These are phyloP conservation scores for Pandemis cinnamomeana DNA, from an alignment of 2,888 invertebrate species.

Conservation along the genomic window DNA sequence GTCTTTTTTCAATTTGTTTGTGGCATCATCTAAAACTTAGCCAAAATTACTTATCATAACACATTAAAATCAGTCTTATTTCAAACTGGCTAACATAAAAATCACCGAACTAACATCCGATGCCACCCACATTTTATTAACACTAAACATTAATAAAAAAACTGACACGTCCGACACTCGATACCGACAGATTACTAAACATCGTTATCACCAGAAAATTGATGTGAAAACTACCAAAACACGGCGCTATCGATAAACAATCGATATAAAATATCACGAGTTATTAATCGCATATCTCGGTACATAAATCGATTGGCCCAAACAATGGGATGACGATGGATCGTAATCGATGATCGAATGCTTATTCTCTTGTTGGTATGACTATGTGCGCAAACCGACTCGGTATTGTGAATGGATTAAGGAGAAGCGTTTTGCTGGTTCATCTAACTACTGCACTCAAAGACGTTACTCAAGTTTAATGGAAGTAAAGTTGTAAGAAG, in stretches of 20 bases:
- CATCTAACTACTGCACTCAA: neutral
- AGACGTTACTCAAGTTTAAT: neutral
- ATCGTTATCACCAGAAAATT: slow-evolving; percentile 33
- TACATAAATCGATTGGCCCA: slow-evolving; percentile 54
- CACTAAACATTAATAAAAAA: slow-evolving; percentile 14
- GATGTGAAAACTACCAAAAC: slow-evolving; percentile 40
- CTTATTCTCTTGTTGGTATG: slow-evolving; percentile 26
- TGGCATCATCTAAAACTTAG: neutral
- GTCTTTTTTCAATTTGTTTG: neutral
- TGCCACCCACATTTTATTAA: slow-evolving; percentile 2
- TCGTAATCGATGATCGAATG: slow-evolving; percentile 51
- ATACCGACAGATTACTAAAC: slow-evolving; percentile 36
- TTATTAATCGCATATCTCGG: slow-evolving; percentile 48
- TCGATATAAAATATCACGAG: slow-evolving; percentile 44
- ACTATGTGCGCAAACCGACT: slow-evolving; percentile 46
- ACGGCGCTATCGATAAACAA: slow-evolving; percentile 38
- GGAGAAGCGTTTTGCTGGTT: slow-evolving; percentile 34
- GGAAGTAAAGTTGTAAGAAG: neutral
- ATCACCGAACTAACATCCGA: neutral
- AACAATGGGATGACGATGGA: slow-evolving; percentile 57
- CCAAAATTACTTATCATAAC: neutral
- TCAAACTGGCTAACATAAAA: neutral
- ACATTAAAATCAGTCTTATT: neutral
- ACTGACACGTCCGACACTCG: slow-evolving; percentile 17
- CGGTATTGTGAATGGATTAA: slow-evolving; percentile 50